Percentiles rank a stretch among this genome's conserved stretches.
Conservation (phyloP, 1,140 invertebrate genomes). For the Helicoverpa armigera region DNA sequence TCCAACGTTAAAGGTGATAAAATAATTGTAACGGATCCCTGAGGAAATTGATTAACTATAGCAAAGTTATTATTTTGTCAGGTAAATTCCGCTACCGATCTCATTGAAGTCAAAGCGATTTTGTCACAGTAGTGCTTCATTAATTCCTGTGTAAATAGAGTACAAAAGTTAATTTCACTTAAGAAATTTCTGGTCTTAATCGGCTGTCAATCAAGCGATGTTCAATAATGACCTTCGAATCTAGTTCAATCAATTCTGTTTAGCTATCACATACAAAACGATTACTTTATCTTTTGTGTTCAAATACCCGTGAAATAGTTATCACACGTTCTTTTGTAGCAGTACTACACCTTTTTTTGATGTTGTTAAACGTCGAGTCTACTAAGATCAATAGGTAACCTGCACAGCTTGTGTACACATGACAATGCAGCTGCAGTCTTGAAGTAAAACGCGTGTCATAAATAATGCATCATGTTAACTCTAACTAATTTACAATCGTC, state of each 20-base stretch:
- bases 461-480: conserved; percentile 35
- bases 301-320: conserved; percentile 37
- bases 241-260: conserved; percentile 20
- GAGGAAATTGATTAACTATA: conserved; percentile 41
- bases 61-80: conserved; percentile 45
- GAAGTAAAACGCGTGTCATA: conserved; percentile 27
- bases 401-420: background rate
- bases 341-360: conserved; percentile 26
- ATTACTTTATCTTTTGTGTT: conserved; percentile 35
- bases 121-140: conserved; percentile 28
- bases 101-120: conserved; percentile 25
- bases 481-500: conserved; percentile 47
- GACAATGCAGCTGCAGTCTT: background rate
- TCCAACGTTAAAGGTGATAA: conserved; percentile 59
- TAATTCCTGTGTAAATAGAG: conserved; percentile 37
- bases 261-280: conserved; percentile 11
- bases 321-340: conserved; percentile 42
- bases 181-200: conserved; percentile 31
- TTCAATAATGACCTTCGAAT: conserved; percentile 28
- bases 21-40: conserved; percentile 48
- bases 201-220: conserved; percentile 42
- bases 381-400: conserved; percentile 29
- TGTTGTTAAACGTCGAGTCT: conserved; percentile 4
- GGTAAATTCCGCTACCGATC: conserved; percentile 19
- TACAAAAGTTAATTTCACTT: conserved; percentile 22